Base-by-base conservation (phyloP, 2,888 invertebrate species). In the Fragum whitleyi region DNA sequence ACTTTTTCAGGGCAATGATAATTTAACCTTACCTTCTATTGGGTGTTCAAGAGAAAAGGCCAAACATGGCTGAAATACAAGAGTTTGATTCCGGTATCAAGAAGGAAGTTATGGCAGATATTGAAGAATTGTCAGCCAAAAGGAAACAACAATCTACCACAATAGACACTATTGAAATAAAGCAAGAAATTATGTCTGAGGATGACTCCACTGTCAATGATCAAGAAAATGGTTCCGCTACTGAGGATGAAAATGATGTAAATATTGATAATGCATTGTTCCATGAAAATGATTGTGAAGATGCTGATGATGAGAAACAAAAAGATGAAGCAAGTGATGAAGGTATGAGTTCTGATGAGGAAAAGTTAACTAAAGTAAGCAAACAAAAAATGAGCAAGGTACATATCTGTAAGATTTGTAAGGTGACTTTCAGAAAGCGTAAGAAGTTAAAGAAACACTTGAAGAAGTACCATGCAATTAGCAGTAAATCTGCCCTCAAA, bases 401-500 rank as follows among this genome's bases (percentile, higher is more conserved):
- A n/a, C 47, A 47, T 14, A 16, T 47, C 16, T 47, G 47, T 47
- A 47, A 47, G 47, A 47, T 47, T 16, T 47, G 47, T 47, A 47
- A 47, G 47, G 47, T 9, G n/a, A 47, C 47, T 19, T 47, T 47
- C 47, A 47, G 14, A 16, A 47, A 47, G 47, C 14, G n/a, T 5
- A 47, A n/a, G 47, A 47, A 47, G 47, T 47, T 47, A n/a, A 47
- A 47, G 47, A 47, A 47, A 47, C 47, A 47, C 47, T 47, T 47
- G 47, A 47, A 47, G 47, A 47, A 47, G 16, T 47, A 47, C 47
- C 47, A 47, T 47, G 19, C 14, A 2, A 47, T 47, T n/a, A 47
- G 7, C 47, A 47, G n/a, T n/a, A 47, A 47, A n/a, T 47, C 47
- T 14, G 47, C 47, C 3, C n/a, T 47, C 7, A 47, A 47, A 16